A percentile compares a stretch with the other conserved stretches of the same genome.
Conservation (phyloP, 2,888 invertebrate species). For the Microplitis manilae region DNA sequence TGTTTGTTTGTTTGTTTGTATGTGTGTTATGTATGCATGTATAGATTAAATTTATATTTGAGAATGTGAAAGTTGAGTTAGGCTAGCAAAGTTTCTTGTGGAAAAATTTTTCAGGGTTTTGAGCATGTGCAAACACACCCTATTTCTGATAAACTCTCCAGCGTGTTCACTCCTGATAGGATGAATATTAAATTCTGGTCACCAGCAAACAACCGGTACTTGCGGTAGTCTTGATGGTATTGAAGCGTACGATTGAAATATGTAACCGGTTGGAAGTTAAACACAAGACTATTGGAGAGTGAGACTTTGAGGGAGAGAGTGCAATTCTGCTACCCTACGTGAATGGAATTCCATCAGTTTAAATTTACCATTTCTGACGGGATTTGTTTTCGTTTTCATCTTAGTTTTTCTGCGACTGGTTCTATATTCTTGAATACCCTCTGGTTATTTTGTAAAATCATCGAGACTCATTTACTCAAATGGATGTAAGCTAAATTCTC, state of each 20-base stretch:
- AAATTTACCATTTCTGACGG: not conserved
- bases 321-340: constrained; percentile 14
- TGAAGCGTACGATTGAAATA: constrained; percentile 65
- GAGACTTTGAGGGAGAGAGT: not conserved
- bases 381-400: constrained; percentile 19
- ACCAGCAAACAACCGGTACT: constrained; percentile 65
- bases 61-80: not conserved
- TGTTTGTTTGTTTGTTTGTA: constrained; percentile 6
- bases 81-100: constrained; percentile 1
- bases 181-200: constrained; percentile 71
- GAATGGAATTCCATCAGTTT: constrained; percentile 26
- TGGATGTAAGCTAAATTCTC: constrained; percentile 24
- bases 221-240: constrained; percentile 39
- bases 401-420: not conserved
- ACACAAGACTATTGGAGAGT: constrained; percentile 49
- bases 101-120: constrained; percentile 36
- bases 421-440: not conserved
- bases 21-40: constrained; percentile 7
- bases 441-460: constrained; percentile 25
- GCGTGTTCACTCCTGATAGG: constrained; percentile 61
- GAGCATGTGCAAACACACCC: constrained; percentile 39
- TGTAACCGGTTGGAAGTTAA: constrained; percentile 67
- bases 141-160: constrained; percentile 35
- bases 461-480: constrained; percentile 15
- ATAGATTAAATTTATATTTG: not conserved